Evolutionary conservation across 64 coral and sea anemone genomes (phyloP).

Genomic region (Actinia tenebrosa): DNA sequence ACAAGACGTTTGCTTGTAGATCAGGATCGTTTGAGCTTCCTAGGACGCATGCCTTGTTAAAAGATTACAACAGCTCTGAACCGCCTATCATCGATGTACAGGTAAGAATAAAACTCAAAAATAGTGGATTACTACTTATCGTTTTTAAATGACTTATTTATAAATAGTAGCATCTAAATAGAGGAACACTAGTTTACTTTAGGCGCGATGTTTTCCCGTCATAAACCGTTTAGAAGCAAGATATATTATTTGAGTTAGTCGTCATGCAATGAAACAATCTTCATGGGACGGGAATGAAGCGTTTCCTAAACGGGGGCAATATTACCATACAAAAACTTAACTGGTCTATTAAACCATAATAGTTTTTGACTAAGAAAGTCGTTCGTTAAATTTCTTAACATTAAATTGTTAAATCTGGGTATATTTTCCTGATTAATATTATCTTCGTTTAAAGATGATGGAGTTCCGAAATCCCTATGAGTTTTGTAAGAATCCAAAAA

Average conservation of each 20-base stretch:
- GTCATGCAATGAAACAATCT: no score
- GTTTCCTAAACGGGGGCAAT: no score
- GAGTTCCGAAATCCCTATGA: conserved; percentile 32
- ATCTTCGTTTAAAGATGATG: conserved; percentile 23
- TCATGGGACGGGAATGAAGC: no score
- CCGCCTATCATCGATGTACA: neutral
- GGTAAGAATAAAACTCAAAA: neutral
- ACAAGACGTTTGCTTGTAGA: neutral
- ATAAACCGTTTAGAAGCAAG: no score
- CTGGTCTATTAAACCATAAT: no score
- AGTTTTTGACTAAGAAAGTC: no score
- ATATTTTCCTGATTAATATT: neutral
- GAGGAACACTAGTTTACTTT: no score
- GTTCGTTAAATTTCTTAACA: neutral
- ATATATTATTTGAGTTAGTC: no score
- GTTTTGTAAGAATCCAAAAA: conserved; percentile 9
- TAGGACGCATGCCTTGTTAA: neutral
- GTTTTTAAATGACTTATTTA: no score
- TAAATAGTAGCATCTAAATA: no score
- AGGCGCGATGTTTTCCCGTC: no score
- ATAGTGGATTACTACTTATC: neutral
- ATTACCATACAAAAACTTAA: no score
- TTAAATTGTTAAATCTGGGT: neutral
- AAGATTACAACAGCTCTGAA: conserved; percentile 2
- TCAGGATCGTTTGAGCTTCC: conserved; percentile 6